Conservation (phyloP, 2,113 vertebrate genomes). For the Hemiscyllium ocellatum region DNA sequence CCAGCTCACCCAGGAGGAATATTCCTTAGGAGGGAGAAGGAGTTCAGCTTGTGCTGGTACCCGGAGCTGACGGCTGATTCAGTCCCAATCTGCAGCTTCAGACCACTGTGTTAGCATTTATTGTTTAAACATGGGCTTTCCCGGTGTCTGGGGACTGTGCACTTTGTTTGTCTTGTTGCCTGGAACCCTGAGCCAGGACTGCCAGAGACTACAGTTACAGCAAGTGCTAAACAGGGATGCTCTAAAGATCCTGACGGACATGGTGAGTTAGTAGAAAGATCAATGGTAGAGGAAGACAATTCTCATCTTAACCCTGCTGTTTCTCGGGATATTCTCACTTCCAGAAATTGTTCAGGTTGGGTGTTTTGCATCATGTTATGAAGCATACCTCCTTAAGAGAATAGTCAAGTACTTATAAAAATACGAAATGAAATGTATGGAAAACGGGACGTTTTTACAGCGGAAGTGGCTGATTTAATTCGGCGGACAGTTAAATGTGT, state of each 20-base stretch:
- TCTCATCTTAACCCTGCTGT: no score
- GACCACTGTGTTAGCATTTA: not conserved
- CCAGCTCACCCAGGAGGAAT: not conserved
- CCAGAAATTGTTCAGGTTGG: not conserved
- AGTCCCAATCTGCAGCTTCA: not conserved
- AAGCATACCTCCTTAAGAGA: not conserved
- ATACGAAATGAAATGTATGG: not conserved
- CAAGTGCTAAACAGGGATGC: not conserved
- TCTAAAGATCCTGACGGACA: not conserved
- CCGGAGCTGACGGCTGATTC: not conserved
- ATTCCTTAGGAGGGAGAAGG: not conserved
- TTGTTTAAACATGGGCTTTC: not conserved
- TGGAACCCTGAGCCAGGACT: not conserved
- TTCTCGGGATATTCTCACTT: not conserved
- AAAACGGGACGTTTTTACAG: not conserved
- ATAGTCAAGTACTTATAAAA: not conserved
- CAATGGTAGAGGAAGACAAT: not conserved
- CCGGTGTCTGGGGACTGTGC: not conserved
- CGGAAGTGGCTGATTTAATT: not conserved
- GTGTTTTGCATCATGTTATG: no score
- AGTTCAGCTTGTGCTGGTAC: not conserved
- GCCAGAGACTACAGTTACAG: not conserved
- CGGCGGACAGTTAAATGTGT: not conserved
- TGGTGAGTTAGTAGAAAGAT: not conserved
- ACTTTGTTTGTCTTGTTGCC: not conserved